Base-by-base conservation (phyloP, 2,888 invertebrate species). In the Carpatolechia fugitivella region DNA sequence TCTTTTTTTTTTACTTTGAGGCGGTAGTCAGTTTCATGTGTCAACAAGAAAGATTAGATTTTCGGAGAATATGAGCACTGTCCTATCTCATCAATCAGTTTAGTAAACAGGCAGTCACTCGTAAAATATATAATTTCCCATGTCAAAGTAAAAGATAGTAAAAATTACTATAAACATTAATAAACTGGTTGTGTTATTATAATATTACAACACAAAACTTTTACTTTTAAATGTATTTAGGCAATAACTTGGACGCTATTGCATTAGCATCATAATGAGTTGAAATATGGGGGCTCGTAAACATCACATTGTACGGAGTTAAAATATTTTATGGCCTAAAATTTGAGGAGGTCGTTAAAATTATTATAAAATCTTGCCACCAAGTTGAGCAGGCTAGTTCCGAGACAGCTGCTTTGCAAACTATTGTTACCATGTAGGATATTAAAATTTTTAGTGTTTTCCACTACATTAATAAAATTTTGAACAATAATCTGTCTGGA, bases 201-300 rank as follows among this genome's bases (percentile, higher is more conserved):
- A 57, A 57, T 56, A 33, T 38, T 52, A 41, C 52, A 36, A 58
- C 50, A 48, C 49, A 52, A 56, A 60, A 57, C 58, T 58, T 56
- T 57, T 59, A 63, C 64, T 66, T 63, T 63, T 62, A 54, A 61
- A 67, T 64, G 63, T 65, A 69, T 65, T 64, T 62, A 63, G 58
- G 65, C 64, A 65, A 66, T 68, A 69, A 63, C 61, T 60, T 65
- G 66, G 60, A 64, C 66, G 62, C 60, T 68, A 63, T 44, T 29
- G 44, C 29, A 44, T 44, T 44, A 44, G 60, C 65, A 76, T 74
- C 58, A 78, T 78, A 85, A 85, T 81, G 74, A 75, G 65, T 70
- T 82, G 71, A 85, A 78, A 79, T 85, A 85, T 72, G 69, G 66
- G 57, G 62, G 65, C 65, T 69, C 73, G 65, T 85, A 83, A 86